Percentiles rank a stretch among this genome's conserved stretches.
phyloP scores from a whole-genome alignment of 2,113 vertebrate species.

The Pseudorectes ferrugineus region DNA sequence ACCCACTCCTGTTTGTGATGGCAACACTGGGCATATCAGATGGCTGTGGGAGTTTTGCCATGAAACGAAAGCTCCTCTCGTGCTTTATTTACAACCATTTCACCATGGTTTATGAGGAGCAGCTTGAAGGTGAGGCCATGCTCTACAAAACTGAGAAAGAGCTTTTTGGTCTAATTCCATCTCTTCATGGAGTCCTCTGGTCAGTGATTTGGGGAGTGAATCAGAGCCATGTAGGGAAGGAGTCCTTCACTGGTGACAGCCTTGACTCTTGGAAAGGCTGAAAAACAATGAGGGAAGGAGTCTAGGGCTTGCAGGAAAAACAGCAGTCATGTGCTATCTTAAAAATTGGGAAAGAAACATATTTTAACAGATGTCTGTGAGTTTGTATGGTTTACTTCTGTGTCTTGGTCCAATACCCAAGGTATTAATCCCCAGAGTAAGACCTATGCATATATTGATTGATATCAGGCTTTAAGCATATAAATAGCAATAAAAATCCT shows the following conservation, averaged over 20 bases:
- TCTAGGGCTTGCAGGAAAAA: not conserved
- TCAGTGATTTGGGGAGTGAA: not conserved
- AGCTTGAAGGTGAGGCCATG: not conserved
- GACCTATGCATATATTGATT: no score
- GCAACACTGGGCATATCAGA: not conserved
- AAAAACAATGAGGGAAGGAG: not conserved
- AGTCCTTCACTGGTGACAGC: fast-evolving
- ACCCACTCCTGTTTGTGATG: not conserved
- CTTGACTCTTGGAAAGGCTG: not conserved
- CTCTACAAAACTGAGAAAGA: not conserved
- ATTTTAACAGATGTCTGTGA: not conserved
- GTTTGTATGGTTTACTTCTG: not conserved
- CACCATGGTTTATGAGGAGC: not conserved
- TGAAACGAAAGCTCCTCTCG: not conserved
- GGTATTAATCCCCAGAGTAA: not conserved
- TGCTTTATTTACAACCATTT: not conserved
- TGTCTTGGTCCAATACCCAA: not conserved
- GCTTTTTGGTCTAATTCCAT: not conserved
- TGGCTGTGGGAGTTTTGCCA: not conserved
- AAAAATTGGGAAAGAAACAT: not conserved
- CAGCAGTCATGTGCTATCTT: not conserved
- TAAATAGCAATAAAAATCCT: not conserved
- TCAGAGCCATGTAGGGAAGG: not conserved
- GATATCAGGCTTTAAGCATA: not conserved
- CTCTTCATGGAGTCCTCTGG: not conserved